These are phyloP conservation scores for Chrysina gloriosa DNA, from an alignment of 2,888 invertebrate species.

Conservation along the genomic window DNA sequence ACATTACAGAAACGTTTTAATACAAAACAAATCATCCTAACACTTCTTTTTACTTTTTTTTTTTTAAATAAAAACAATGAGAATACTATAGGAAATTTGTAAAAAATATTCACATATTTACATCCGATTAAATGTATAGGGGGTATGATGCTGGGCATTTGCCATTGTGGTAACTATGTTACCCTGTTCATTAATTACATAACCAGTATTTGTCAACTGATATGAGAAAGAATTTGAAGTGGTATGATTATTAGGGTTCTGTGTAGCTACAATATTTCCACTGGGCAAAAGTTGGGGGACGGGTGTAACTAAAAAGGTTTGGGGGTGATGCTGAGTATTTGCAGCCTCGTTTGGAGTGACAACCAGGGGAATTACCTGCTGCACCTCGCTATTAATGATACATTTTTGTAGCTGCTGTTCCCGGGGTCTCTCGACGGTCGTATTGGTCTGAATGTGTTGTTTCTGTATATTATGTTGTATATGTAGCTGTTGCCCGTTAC, in stretches of 20 bases:
- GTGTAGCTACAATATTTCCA: conserved; percentile 60
- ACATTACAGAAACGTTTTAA: too few relatives aligned
- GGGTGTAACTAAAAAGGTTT: conserved; percentile 74
- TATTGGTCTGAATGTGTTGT: conserved; percentile 55
- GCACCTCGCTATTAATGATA: conserved; percentile 67
- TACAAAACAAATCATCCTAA: too few relatives aligned
- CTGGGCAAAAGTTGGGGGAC: conserved; percentile 73
- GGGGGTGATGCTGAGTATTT: conserved; percentile 67
- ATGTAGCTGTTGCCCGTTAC: conserved; percentile 52
- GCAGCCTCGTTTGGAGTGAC: conserved; percentile 66
- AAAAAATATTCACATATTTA: conserved; percentile 50
- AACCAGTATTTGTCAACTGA: conserved; percentile 64
- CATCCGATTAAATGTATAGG: conserved; percentile 64
- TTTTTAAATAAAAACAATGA: too few relatives aligned
- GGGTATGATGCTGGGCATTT: conserved; percentile 61
- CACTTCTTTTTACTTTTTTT: too few relatives aligned
- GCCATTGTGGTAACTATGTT: conserved; percentile 64
- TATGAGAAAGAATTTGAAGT: conserved; percentile 63
- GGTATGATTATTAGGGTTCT: conserved; percentile 60
- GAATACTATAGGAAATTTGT: neutral
- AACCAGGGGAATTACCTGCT: conserved; percentile 74
- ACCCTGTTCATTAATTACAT: conserved; percentile 65
- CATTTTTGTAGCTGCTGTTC: conserved; percentile 67
- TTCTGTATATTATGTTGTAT: conserved; percentile 63
- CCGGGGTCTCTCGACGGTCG: conserved; percentile 52